A percentile compares a stretch with the other conserved stretches of the same genome.
These are phyloP conservation scores for Cherax quadricarinatus DNA, from an alignment of 1,140 invertebrate genomes.

Conservation along the genomic window DNA sequence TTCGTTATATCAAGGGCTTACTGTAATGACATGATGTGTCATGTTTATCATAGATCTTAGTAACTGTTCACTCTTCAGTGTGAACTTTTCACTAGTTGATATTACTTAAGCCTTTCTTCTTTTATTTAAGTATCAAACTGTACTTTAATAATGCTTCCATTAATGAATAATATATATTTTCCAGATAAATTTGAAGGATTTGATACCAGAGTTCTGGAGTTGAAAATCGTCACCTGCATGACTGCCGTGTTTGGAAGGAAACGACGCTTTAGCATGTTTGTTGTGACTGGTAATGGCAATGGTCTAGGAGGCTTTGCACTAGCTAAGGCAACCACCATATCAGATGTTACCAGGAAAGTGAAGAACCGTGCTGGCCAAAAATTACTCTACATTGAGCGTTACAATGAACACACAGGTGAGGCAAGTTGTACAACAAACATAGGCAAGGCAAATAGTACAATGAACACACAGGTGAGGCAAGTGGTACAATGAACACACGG, in stretches of 20 bases:
- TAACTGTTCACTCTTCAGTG: too few relatives aligned
- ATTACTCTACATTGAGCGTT: slow-evolving; percentile 89
- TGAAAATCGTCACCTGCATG: slow-evolving; percentile 89
- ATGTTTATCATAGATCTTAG: too few relatives aligned
- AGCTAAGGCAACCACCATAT: slow-evolving; percentile 81
- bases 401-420: slow-evolving; percentile 88
- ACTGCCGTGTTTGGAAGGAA: slow-evolving; percentile 89
- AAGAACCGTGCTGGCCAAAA: slow-evolving; percentile 92
- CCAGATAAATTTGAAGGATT: slow-evolving; percentile 91
- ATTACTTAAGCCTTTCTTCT: too few relatives aligned
- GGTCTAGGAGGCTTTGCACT: slow-evolving; percentile 90
- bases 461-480: slow-evolving; percentile 74
- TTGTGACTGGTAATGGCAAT: slow-evolving; percentile 92
- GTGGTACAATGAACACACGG: slow-evolving; percentile 89
- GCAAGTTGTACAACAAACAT: too few relatives aligned
- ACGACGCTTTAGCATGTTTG: slow-evolving; percentile 82
- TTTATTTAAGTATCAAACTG: too few relatives aligned
- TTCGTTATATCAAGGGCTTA: too few relatives aligned
- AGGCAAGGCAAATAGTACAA: too few relatives aligned
- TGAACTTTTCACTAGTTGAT: too few relatives aligned
- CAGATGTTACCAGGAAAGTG: slow-evolving; percentile 83
- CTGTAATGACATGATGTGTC: too few relatives aligned
- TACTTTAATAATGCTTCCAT: too few relatives aligned
- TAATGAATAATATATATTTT: slow-evolving; percentile 73
- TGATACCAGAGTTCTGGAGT: slow-evolving; percentile 89